Conservation (phyloP, 2,797 vertebrate species). For the Enoplosus armatus region DNA sequence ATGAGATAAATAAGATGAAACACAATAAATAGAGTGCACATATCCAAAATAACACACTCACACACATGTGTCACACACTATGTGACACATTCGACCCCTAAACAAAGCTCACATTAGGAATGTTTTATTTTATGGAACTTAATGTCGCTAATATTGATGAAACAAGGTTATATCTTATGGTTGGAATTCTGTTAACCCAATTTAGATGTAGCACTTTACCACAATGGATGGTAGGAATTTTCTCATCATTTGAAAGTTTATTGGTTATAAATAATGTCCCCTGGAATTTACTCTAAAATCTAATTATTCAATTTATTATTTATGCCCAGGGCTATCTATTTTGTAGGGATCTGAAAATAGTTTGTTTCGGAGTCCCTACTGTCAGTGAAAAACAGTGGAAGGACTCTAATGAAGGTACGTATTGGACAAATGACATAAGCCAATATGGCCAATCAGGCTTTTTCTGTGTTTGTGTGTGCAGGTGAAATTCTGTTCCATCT, state of each 20-base stretch:
- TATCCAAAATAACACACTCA: constrained; percentile 1
- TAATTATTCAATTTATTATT: too few species aligned
- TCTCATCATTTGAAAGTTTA: not conserved
- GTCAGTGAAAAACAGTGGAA: not conserved
- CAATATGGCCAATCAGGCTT: not conserved
- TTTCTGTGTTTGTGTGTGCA: not conserved
- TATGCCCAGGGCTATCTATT: not conserved
- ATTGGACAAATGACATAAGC: not conserved
- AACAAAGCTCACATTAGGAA: not conserved
- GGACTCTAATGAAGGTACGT: not conserved
- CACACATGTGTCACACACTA: too few species aligned
- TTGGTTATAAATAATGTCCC: not conserved
- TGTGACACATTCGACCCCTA: not conserved
- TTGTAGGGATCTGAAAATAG: not conserved
- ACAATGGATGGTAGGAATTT: not conserved
- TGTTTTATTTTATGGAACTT: not conserved
- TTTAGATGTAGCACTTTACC: not conserved
- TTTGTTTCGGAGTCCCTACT: not conserved
- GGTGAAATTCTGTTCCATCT: too few species aligned
- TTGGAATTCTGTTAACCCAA: not conserved
- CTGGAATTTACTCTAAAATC: not conserved
- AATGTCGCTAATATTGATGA: not conserved
- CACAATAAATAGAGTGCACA: not conserved
- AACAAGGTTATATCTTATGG: not conserved
- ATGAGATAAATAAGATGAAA: constrained; percentile 26